A percentile compares a stretch with the other conserved stretches of the same genome.
Evolutionary conservation across 2,888 invertebrate species (phyloP).

Genomic region (Syrphus vitripennis): DNA sequence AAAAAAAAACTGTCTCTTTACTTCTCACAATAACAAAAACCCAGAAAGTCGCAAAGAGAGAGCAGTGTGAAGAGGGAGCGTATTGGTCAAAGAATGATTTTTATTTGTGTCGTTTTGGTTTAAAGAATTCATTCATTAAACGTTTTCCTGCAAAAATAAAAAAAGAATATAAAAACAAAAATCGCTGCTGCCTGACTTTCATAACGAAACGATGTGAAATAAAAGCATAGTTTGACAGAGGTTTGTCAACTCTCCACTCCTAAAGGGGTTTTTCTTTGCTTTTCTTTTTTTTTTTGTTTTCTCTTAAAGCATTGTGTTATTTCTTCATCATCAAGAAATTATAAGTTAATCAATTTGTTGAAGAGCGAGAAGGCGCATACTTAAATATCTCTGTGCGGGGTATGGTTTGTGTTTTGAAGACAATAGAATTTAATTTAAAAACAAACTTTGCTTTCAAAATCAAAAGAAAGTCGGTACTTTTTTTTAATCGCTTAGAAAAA

Average conservation of each 20-base stretch:
- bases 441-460: background rate
- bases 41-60: background rate
- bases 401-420: background rate
- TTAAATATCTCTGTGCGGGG: background rate
- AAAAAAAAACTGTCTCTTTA: background rate
- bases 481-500: too few relatives aligned
- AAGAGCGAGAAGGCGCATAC: background rate
- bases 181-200: background rate
- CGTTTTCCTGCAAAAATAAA: background rate
- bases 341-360: background rate
- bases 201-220: background rate
- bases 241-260: background rate
- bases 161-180: background rate
- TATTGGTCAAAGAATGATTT: background rate
- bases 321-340: background rate
- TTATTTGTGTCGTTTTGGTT: slow-evolving; percentile 9
- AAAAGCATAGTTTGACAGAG: background rate
- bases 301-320: background rate
- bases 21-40: background rate
- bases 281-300: background rate
- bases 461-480: background rate
- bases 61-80: background rate
- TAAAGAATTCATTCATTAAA: slow-evolving; percentile 1
- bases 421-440: background rate
- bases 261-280: background rate